Percentiles rank a stretch among this genome's conserved stretches.
Conservation (phyloP, 2,797 vertebrate genomes). For the Triplophysa yarkandensis region DNA sequence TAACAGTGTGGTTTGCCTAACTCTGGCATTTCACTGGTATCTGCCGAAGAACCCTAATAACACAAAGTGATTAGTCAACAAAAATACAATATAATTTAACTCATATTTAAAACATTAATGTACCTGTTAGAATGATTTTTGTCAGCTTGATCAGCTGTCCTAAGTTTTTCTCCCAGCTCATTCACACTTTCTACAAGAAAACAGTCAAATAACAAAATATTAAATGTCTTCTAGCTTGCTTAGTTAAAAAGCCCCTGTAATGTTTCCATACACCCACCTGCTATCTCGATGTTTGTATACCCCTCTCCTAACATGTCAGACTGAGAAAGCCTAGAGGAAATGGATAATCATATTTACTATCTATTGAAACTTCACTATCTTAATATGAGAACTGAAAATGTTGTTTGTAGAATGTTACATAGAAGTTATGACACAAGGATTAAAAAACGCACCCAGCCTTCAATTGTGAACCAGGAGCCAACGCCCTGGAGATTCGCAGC, state of each 20-base stretch:
- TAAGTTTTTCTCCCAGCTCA: constrained; percentile 24
- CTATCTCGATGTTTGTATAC: not conserved
- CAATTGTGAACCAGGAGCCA: not conserved
- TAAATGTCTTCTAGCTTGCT: not conserved
- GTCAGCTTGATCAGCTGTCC: constrained; percentile 16
- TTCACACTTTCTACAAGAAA: constrained; percentile 17
- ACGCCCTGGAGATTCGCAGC: not conserved
- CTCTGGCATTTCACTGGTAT: constrained; percentile 24
- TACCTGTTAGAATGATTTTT: constrained; percentile 45
- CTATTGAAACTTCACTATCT: not conserved
- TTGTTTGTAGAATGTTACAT: not conserved
- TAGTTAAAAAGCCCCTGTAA: not conserved
- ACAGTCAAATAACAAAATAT: not conserved
- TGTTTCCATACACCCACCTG: constrained; percentile 7
- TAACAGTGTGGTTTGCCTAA: constrained; percentile 28
- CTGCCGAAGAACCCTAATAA: constrained; percentile 48
- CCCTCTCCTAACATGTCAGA: constrained; percentile 31
- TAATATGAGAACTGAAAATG: too few species aligned
- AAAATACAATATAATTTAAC: too few species aligned
- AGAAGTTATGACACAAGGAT: not conserved
- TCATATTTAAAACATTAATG: not conserved
- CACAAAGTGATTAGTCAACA: not conserved
- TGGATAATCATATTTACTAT: not conserved
- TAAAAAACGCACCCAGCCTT: constrained; percentile 11
- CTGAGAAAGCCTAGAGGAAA: constrained; percentile 18